Evolutionary conservation across 2,888 invertebrate species (phyloP), one percentile per base, ranked within the genome.

Genomic region (Caenorhabditis imperialis): DNA sequence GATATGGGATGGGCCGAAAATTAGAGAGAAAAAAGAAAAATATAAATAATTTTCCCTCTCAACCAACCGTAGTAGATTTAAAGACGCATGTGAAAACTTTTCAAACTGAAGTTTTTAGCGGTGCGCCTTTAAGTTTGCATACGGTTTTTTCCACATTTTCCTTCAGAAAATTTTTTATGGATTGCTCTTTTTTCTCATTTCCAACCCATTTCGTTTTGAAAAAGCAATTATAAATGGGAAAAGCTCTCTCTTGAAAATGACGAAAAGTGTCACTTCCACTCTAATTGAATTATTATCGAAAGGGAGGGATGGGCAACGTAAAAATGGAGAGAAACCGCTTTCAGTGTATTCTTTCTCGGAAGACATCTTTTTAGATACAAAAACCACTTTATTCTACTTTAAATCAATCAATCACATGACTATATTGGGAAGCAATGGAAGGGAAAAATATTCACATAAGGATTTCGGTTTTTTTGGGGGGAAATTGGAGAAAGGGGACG

Each of bases 371-470:
- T 37, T 54, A 48, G 18, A 47, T 18, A 22, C 40, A 20, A 55
- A 40, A 55, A 55, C 55, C 33, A 25, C 57, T 57, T 44, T 57
- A 55, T 57, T 54, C 40, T 42, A 33, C 7, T 6, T 7, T 7
- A 30, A 30, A 30, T 7, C 6, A 30, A 30, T 23, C 54, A 38
- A 10, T 30, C 6, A 30, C 30, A 30, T 30, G 6, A 30, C 10
- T 30, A 40, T 20, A 23, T 16, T 30, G 33, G 27, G 54, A 27
- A 37, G 5, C 37, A 42, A 30, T 35, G n/a, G 12, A 57, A 57
- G 48, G 65, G 57, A 57, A 57, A 65, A 48, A 65, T 57, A 65
- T 65, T 65, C 65, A 65, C 65, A 65, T 30, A 50, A 57, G n/a
- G n/a, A n/a, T n/a, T n/a, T 65, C 42, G 30, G 50, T 23, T 57